Evolutionary conservation across 2,888 invertebrate genomes (phyloP), one percentile per base, ranked within the genome.

Genomic region (Dione vanillae): DNA sequence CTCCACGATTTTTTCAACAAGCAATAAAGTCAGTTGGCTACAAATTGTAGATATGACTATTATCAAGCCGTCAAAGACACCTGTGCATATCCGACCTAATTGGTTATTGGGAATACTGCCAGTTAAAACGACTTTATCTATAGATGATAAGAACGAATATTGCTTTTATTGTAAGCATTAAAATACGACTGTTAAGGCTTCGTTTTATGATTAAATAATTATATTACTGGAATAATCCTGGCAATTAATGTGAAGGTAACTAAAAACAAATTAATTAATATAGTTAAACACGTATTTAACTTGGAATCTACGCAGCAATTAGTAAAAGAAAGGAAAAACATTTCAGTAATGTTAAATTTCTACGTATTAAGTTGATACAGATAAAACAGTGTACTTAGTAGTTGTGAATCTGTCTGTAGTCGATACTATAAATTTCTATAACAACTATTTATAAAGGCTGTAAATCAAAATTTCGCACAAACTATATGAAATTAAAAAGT

Each of bases 51-150:
- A 20, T 64, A 49, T 19, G 49, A 14, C 49, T 40, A 64, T 64
- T 64, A 49, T 64, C 64, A 64, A 51, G 51, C 51, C 20, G 64
- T 64, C 64, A 64, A 64, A 64, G 64, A 51, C 64, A 64, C 64
- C 64, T 64, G 64, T 14, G 19, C 64, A 51, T 49, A 2, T 49
- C 19, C 64, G 64, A 20, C 20, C 51, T 64, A 64, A 64, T 64
- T 51, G 47, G 51, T 37, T 37, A 64, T 49, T 43, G 61, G 47
- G 20, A 64, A 51, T 49, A 64, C 64, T 51, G 10, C 9, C n/a
- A 20, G 40, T 6, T 51, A 37, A 49, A 47, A 16, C 45, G 61
- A 61, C 35, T 27, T 10, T 61, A 61, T 61, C n/a, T 27, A 35
- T 35, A 11, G 27, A 20, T 20, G 16, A 43, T 43, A 59, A 14